Conservation (phyloP, 2,797 vertebrate genomes). For the Rhyacichthys aspro region DNA sequence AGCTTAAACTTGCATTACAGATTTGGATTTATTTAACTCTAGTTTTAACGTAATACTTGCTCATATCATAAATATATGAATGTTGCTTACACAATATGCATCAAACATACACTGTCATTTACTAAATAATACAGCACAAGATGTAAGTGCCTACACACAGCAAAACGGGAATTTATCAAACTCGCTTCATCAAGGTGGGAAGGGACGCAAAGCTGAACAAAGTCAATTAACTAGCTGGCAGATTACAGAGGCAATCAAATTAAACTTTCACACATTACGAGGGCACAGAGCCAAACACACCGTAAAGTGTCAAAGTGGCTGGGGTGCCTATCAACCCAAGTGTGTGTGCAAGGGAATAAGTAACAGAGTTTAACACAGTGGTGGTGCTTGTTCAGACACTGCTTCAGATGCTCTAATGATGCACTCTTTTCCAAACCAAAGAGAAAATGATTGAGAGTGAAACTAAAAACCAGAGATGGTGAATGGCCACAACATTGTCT, state of each 20-base stretch:
- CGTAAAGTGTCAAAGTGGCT: slow-evolving; percentile 57
- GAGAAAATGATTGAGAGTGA: too few relatives aligned
- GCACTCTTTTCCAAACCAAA: too few relatives aligned
- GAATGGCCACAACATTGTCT: too few relatives aligned
- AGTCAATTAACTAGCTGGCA: slow-evolving; percentile 79
- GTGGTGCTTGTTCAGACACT: not conserved
- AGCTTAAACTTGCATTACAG: too few relatives aligned
- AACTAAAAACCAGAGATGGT: too few relatives aligned
- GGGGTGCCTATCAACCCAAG: slow-evolving; percentile 61
- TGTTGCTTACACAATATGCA: too few relatives aligned
- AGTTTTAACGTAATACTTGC: too few relatives aligned
- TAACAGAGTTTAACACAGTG: slow-evolving; percentile 24
- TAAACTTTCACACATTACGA: slow-evolving; percentile 72
- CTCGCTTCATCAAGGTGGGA: slow-evolving; percentile 50
- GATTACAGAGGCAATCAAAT: slow-evolving; percentile 80
- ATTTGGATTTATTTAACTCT: too few relatives aligned
- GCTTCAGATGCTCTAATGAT: not conserved
- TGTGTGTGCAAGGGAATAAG: slow-evolving; percentile 39
- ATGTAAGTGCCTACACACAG: not conserved
- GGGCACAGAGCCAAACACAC: slow-evolving; percentile 64
- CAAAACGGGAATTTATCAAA: slow-evolving; percentile 64
- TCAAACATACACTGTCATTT: too few relatives aligned
- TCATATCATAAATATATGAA: too few relatives aligned
- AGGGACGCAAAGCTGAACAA: slow-evolving; percentile 70
- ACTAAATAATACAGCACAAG: too few relatives aligned